Conservation (phyloP, 1,140 invertebrate genomes). For the Bombus difficillimus region DNA sequence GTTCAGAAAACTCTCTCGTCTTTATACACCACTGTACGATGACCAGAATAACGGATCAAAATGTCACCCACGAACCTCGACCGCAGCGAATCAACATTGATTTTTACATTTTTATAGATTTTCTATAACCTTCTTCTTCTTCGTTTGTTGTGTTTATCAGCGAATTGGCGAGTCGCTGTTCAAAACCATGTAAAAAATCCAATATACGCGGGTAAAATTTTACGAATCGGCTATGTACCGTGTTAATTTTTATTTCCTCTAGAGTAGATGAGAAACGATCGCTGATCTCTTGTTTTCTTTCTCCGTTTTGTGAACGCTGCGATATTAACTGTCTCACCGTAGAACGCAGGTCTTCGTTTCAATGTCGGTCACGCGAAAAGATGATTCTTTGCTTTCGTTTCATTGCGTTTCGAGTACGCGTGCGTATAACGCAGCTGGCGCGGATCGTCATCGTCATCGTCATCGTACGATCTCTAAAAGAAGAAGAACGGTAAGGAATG, state of each 20-base stretch:
- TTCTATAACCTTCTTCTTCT: neutral
- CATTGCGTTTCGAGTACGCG: neutral
- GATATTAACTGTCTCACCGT: neutral
- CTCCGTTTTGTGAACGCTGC: neutral
- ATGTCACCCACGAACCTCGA: conserved; percentile 44
- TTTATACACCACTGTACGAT: conserved; percentile 26
- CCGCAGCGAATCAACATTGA: conserved; percentile 4
- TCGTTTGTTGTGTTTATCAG: neutral
- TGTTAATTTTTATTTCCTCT: neutral
- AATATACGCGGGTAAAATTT: conserved; percentile 53
- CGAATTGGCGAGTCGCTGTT: conserved; percentile 52
- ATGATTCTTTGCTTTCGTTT: conserved; percentile 5
- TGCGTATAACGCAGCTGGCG: conserved; percentile 13
- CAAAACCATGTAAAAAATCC: conserved; percentile 67
- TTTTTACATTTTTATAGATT: too few species aligned
- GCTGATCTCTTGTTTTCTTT: neutral
- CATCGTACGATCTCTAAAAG: neutral
- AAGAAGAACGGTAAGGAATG: neutral
- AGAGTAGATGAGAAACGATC: conserved; percentile 42
- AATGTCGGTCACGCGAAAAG: conserved; percentile 12
- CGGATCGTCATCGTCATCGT: conserved; percentile 33
- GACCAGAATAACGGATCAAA: conserved; percentile 20
- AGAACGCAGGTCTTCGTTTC: conserved; percentile 23
- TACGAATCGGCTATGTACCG: conserved; percentile 51
- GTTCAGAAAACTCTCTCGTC: conserved; percentile 2